A percentile compares a stretch with the other conserved stretches of the same genome.
Evolutionary conservation across 2,797 vertebrate genomes (phyloP).

Genomic region (Agapornis canus): DNA sequence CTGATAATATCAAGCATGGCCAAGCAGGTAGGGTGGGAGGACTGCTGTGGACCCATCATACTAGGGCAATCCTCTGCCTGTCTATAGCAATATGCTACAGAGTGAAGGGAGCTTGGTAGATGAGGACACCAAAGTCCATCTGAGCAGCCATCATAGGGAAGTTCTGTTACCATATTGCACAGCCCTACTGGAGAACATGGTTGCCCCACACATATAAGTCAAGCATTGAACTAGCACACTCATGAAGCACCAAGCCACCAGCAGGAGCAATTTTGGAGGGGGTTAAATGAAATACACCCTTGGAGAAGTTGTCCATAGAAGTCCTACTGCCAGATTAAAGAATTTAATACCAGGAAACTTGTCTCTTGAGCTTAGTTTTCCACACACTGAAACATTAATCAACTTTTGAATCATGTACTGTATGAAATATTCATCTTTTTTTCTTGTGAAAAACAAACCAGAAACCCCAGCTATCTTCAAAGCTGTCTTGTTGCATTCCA

Average conservation of each 20-base stretch:
- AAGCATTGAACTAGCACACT: rapidly evolving
- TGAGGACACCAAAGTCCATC: background rate
- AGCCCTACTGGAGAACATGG: background rate
- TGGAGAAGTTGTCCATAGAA: background rate
- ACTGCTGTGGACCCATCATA: background rate
- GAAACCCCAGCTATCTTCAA: slow-evolving; percentile 53
- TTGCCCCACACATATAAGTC: background rate
- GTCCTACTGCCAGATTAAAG: background rate
- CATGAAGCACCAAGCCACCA: background rate
- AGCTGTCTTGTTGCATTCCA: background rate
- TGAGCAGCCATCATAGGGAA: background rate
- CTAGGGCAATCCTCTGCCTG: background rate
- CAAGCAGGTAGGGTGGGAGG: background rate
- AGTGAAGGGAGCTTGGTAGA: background rate
- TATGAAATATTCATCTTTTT: slow-evolving; percentile 69
- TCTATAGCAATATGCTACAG: background rate
- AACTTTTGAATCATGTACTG: slow-evolving; percentile 56
- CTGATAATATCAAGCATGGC: background rate
- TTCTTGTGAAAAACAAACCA: slow-evolving; percentile 57
- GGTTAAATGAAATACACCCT: background rate
- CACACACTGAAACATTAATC: slow-evolving; percentile 69
- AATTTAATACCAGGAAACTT: slow-evolving; percentile 37
- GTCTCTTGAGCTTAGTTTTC: slow-evolving; percentile 55
- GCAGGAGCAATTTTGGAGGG: background rate
- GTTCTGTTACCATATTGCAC: background rate